Base-by-base conservation (phyloP, 2,113 vertebrate genomes). In the Cichladusa arquata region DNA sequence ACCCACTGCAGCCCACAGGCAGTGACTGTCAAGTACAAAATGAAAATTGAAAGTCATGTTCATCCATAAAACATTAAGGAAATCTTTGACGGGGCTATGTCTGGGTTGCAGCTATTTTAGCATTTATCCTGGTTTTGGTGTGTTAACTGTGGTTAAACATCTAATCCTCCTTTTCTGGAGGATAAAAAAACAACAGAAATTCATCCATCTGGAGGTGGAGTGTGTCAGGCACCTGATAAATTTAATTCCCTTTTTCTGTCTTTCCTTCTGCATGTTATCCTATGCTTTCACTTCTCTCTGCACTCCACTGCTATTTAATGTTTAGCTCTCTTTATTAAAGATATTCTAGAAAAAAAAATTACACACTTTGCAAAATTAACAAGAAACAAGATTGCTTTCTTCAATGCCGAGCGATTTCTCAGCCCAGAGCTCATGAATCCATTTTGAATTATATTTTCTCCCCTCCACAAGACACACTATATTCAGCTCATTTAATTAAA, bases 401-500 rank as follows among this genome's bases (percentile, higher is more conserved):
- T 66, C 80, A 73, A 10, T 4, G 11, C 22, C 54, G 51, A 94
- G 73, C 0, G 4, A 78, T 53, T 96, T 89, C 83, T 85, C 53
- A 76, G 94, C 60, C 80, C 83, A 81, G 51, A 91, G 81, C 83
- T 66, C 53, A 71, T 50, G 56, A 93, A 94, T 86, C 69, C 77
- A 79, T 72, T 94, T n/a, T 81, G 86, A 84, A 71, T 92, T 60
- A 11, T 23, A 74, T 93, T 66, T 92, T 80, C 80, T 71, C 64
- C 72, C 72, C 69, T 93, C 36, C 84, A 44, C 44, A 71, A 92
- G 77, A 88, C 61, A 33, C 50, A 92, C 82, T 42, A 34, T 85
- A 91, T 93, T 94, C 93, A 96, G 92, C 87, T 94, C 71, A 81
- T 91, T 96, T 97, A 97, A 98, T 96, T 98, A 97, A 94, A 95